Percentiles rank a stretch among this genome's conserved stretches.
phyloP scores from a whole-genome alignment of 2,888 invertebrate genomes.

The Oscheius sp. region DNA sequence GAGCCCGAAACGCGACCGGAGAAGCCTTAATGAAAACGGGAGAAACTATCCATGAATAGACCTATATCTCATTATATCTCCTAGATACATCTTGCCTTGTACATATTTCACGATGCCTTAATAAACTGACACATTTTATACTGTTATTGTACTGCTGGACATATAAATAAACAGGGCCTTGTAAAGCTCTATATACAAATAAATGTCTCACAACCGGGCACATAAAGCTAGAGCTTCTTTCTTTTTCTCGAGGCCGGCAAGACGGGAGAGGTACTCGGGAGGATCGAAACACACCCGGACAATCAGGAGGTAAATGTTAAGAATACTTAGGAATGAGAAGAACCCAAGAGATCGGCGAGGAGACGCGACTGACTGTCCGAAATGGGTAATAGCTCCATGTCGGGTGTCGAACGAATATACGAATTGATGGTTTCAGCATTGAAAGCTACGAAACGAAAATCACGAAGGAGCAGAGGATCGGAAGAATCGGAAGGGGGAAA shows the following conservation, averaged over 20 bases:
- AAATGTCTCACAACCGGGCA: slow-evolving; percentile 23
- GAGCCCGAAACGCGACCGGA: background rate
- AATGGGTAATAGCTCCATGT: slow-evolving; percentile 50
- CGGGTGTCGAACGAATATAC: slow-evolving; percentile 48
- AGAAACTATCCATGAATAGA: slow-evolving; percentile 19
- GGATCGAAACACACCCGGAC: slow-evolving; percentile 1
- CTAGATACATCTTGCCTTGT: background rate
- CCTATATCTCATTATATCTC: background rate
- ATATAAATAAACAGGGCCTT: slow-evolving; percentile 6
- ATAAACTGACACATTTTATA: background rate
- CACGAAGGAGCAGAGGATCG: slow-evolving; percentile 31
- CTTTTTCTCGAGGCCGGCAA: slow-evolving; percentile 13
- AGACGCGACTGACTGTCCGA: slow-evolving; percentile 41
- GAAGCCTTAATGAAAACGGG: slow-evolving; percentile 30
- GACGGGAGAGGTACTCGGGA: slow-evolving; percentile 32
- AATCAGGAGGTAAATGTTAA: background rate
- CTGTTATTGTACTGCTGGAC: too few species aligned
- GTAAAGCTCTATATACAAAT: slow-evolving; percentile 30
- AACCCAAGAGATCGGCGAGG: slow-evolving; percentile 33
- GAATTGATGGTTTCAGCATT: slow-evolving; percentile 39
- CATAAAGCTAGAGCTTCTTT: slow-evolving; percentile 27
- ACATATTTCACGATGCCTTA: slow-evolving; percentile 12
- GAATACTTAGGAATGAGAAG: background rate
- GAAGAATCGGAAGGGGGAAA: slow-evolving; percentile 16
- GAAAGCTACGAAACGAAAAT: slow-evolving; percentile 39